phyloP scores from a whole-genome alignment of 2,113 vertebrate genomes.

The Thymallus thymallus region DNA sequence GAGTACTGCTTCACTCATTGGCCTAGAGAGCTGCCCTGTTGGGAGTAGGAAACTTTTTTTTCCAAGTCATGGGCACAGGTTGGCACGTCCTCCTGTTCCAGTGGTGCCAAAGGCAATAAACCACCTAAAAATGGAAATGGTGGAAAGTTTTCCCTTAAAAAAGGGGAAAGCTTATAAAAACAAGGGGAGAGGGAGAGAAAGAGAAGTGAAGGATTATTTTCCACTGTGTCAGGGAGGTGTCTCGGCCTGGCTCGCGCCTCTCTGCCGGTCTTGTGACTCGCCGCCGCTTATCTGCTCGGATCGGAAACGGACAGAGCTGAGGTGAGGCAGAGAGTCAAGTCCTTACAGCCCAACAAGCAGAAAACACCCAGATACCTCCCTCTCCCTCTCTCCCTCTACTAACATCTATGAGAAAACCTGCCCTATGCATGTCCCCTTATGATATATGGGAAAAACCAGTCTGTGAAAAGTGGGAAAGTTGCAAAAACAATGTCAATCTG shows the following conservation, averaged over 20 bases:
- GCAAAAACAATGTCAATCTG: too few species aligned
- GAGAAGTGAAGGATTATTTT: slow-evolving; percentile 67
- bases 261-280: slow-evolving; percentile 25
- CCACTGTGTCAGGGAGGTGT: slow-evolving; percentile 71
- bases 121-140: slow-evolving; percentile 76
- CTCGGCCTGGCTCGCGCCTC: slow-evolving; percentile 43
- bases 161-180: slow-evolving; percentile 68
- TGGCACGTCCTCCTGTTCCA: slow-evolving; percentile 68
- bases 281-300: slow-evolving; percentile 46
- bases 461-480: too few species aligned
- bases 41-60: slow-evolving; percentile 56
- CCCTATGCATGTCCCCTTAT: too few species aligned
- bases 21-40: slow-evolving; percentile 37
- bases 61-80: slow-evolving; percentile 68
- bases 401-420: too few species aligned
- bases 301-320: slow-evolving; percentile 23
- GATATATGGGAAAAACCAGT: too few species aligned
- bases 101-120: slow-evolving; percentile 75
- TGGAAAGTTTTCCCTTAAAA: slow-evolving; percentile 75
- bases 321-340: slow-evolving; percentile 19
- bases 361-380: slow-evolving; percentile 26
- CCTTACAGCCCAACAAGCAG: neutral
- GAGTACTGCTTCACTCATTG: slow-evolving; percentile 29
- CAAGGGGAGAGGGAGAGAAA: slow-evolving; percentile 59
- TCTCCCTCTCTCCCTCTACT: too few species aligned